phyloP scores from a whole-genome alignment of 1,140 invertebrate species.

The Magallana gigas region DNA sequence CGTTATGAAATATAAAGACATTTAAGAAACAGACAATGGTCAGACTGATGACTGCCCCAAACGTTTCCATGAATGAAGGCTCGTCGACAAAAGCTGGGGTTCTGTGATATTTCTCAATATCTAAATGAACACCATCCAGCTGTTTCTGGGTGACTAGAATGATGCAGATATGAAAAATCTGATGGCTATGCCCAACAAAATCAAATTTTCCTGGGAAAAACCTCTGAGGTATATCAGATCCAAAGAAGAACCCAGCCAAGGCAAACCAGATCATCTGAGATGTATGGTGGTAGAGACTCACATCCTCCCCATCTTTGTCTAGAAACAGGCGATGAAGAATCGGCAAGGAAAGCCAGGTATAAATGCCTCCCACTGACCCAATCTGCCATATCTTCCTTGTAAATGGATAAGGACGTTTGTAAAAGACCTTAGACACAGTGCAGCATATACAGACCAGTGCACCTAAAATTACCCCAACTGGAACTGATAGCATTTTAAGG shows the following conservation, averaged over 20 bases:
- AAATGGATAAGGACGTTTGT: constrained; percentile 75
- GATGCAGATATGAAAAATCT: constrained; percentile 78
- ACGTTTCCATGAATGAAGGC: constrained; percentile 70
- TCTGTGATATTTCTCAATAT: constrained; percentile 59
- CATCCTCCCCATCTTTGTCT: constrained; percentile 61
- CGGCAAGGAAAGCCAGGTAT: constrained; percentile 75
- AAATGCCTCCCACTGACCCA: constrained; percentile 71
- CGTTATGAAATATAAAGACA: constrained; percentile 59
- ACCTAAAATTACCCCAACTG: constrained; percentile 69
- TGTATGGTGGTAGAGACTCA: constrained; percentile 71
- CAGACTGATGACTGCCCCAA: constrained; percentile 68
- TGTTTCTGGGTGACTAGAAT: constrained; percentile 74
- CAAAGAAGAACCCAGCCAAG: constrained; percentile 75
- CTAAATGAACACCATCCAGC: constrained; percentile 72
- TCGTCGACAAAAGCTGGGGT: constrained; percentile 53
- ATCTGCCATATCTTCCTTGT: constrained; percentile 76
- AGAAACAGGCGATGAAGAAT: constrained; percentile 70
- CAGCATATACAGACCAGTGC: constrained; percentile 71
- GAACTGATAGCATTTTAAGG: constrained; percentile 64
- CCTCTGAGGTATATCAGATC: constrained; percentile 76
- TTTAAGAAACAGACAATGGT: constrained; percentile 61
- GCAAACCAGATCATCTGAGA: constrained; percentile 77
- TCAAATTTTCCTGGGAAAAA: constrained; percentile 77
- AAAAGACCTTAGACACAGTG: constrained; percentile 72
- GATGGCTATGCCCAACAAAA: constrained; percentile 77